phyloP scores from a whole-genome alignment of 2,888 invertebrate species.

The Ennomos erosarius region DNA sequence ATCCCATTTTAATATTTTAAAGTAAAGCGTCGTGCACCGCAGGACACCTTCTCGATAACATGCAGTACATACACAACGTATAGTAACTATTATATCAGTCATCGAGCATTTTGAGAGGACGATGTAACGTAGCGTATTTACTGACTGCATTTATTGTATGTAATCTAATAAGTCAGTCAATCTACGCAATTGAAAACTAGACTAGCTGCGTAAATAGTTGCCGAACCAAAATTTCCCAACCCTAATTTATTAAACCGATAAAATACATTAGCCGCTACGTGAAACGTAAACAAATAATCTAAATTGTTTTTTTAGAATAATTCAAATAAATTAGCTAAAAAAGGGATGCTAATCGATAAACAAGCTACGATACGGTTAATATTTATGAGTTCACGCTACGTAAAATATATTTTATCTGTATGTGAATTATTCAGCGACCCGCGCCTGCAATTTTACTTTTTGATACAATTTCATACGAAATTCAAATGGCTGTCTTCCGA shows the following conservation, averaged over 20 bases:
- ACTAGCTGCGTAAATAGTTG: not conserved
- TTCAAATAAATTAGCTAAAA: slow-evolving; percentile 29
- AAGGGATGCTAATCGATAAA: slow-evolving; percentile 25
- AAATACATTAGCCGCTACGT: slow-evolving; percentile 1
- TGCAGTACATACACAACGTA: too few relatives aligned
- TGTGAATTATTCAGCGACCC: slow-evolving; percentile 25
- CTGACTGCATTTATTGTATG: too few relatives aligned
- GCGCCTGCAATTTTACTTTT: slow-evolving; percentile 20
- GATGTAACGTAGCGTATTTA: too few relatives aligned
- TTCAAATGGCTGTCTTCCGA: slow-evolving; percentile 12
- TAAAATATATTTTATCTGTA: slow-evolving; percentile 19
- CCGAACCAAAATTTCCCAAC: not conserved
- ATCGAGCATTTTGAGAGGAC: too few relatives aligned
- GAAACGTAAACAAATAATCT: slow-evolving; percentile 28
- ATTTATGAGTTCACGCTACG: slow-evolving; percentile 24
- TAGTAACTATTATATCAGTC: too few relatives aligned
- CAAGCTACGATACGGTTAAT: slow-evolving; percentile 20
- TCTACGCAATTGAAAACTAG: too few relatives aligned
- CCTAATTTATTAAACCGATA: slow-evolving; percentile 5
- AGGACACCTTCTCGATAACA: too few relatives aligned
- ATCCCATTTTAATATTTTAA: too few relatives aligned
- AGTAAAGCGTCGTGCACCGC: too few relatives aligned
- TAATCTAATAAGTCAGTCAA: too few relatives aligned
- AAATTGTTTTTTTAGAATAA: slow-evolving; percentile 21
- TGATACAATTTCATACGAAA: slow-evolving; percentile 17